Evolutionary conservation across 2,113 vertebrate genomes (phyloP), one percentile per base, ranked within the genome.

Genomic region (Lonchura striata): DNA sequence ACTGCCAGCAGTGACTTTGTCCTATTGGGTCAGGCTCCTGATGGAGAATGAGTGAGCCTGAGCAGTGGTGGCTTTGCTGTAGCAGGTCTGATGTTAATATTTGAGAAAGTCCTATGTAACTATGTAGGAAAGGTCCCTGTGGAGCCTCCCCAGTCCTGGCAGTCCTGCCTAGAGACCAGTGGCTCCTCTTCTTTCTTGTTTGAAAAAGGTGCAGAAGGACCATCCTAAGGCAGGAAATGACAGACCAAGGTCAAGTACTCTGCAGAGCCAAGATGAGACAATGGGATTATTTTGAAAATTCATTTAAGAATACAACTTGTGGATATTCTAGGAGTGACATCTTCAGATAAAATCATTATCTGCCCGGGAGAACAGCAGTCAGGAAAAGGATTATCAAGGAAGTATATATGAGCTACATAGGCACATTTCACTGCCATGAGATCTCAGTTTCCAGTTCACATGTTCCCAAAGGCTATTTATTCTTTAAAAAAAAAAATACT

Each of bases 381-480:
- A 88, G 92, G 68, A 95, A 86, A 93, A 93, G 92, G 92, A 96
- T 96, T 96, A 94, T 95, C 88, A 93, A 93, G 64, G 63, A 70
- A 86, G 86, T 59, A 33, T 81, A 63, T 90, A 81, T 59, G 88
- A 95, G 80, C 80, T 90, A 86, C 54, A 63, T n/a, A 68, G 69
- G 76, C 94, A 93, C 71, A 93, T 95, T 96, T 94, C 47, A 86
- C 68, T 92, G 88, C 92, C 83, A 68, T 93, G 76, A 90, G 92
- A 88, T 90, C 95, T 94, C 16, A 21, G 91, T 92, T 94, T 96
- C 88, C 94, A 93, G 92, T 93, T 88, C 92, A 81, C 90, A 77
- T 59, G 71, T 66, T 96, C 95, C 95, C 94, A 94, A 94, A 46
- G 94, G 92, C 93, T 94, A 95, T 96, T 95, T 94, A 95, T 92